phyloP scores from a whole-genome alignment of 1,140 invertebrate species.

The Papilio machaon region DNA sequence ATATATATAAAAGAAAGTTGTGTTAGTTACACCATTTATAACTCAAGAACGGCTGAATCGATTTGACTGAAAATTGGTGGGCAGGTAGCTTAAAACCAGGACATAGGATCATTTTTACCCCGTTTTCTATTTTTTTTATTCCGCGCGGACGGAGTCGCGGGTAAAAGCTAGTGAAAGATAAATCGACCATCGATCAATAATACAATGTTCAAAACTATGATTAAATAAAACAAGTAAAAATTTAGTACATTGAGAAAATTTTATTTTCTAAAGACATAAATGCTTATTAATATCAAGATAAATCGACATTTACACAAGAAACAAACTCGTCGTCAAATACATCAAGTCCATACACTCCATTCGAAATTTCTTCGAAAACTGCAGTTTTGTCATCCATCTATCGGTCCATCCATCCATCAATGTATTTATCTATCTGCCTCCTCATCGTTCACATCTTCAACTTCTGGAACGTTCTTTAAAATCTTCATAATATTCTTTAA shows the following conservation, averaged over 20 bases:
- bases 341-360: neutral
- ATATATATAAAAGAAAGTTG: too few species aligned
- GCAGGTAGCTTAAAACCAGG: too few species aligned
- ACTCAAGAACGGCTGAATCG: too few species aligned
- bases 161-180: too few species aligned
- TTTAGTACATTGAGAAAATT: neutral
- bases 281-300: neutral
- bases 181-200: too few species aligned
- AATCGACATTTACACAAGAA: neutral
- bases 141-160: too few species aligned
- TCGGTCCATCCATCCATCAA: constrained; percentile 50
- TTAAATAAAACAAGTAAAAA: neutral
- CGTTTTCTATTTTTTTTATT: too few species aligned
- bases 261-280: neutral
- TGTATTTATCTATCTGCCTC: constrained; percentile 57
- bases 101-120: too few species aligned
- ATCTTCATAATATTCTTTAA: constrained; percentile 56
- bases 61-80: too few species aligned
- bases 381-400: constrained; percentile 69
- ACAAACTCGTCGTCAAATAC: neutral
- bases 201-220: too few species aligned
- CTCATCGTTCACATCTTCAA: constrained; percentile 44
- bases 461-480: constrained; percentile 43
- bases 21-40: too few species aligned
- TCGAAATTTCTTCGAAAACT: neutral